phyloP scores from a whole-genome alignment of 2,113 vertebrate genomes.

The Pogonocichla stellata region DNA sequence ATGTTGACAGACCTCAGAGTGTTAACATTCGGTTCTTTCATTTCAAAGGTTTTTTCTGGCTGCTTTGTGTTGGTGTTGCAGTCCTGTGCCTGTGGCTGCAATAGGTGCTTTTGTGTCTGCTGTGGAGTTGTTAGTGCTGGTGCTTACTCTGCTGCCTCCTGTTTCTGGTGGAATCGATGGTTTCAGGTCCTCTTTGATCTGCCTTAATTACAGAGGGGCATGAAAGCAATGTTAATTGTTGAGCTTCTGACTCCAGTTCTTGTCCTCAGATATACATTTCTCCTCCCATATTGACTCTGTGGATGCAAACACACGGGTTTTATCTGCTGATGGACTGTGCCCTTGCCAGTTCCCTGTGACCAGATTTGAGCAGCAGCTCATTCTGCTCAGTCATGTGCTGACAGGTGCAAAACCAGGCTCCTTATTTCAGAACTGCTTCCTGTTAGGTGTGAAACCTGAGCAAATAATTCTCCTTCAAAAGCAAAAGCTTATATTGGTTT shows the following conservation, averaged over 20 bases:
- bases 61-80: neutral
- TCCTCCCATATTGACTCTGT: neutral
- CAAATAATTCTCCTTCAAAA: neutral
- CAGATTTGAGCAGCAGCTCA: neutral
- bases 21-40: neutral
- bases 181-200: slow-evolving; percentile 56
- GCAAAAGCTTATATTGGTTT: slow-evolving; percentile 6
- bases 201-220: slow-evolving; percentile 57
- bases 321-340: neutral
- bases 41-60: neutral
- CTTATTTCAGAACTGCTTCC: neutral
- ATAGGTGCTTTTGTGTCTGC: neutral
- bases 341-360: neutral
- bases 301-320: neutral
- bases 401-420: neutral
- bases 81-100: neutral
- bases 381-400: neutral
- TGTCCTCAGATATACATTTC: slow-evolving; percentile 3
- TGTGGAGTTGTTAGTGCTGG: neutral
- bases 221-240: slow-evolving; percentile 67
- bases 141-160: neutral
- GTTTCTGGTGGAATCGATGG: slow-evolving; percentile 12
- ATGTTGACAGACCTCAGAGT: neutral
- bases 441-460: slow-evolving; percentile 41
- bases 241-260: slow-evolving; percentile 36